Evolutionary conservation across 2,888 invertebrate genomes (phyloP).

Genomic region (Macaria notata): DNA sequence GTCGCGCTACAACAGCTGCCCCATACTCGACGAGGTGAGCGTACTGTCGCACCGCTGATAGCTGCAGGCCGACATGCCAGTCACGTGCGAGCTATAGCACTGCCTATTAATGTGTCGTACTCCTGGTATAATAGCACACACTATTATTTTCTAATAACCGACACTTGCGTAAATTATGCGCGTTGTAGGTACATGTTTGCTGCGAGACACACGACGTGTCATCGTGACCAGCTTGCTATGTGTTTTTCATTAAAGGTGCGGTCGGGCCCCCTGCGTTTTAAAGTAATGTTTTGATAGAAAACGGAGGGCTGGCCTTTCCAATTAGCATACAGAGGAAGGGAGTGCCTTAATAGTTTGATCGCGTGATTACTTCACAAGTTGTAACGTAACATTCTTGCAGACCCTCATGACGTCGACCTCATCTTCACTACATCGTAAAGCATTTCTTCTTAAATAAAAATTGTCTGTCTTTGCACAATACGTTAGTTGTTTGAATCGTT

Average conservation of each 20-base stretch:
- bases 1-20: conserved; percentile 91
- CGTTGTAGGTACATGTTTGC: conserved; percentile 18
- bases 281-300: conserved; percentile 42
- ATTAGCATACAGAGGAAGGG: conserved; percentile 53
- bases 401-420: too few relatives aligned
- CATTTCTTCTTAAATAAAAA: too few relatives aligned
- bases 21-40: conserved; percentile 86
- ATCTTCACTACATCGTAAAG: too few relatives aligned
- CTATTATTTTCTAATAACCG: conserved; percentile 23
- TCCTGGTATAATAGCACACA: conserved; percentile 5
- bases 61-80: conserved; percentile 14
- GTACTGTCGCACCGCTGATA: conserved; percentile 10
- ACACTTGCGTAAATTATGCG: conserved; percentile 7
- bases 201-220: conserved; percentile 5
- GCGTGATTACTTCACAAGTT: conserved; percentile 35
- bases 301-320: conserved; percentile 46
- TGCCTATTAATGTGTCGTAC: conserved; percentile 1
- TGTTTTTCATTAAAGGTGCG: conserved; percentile 45
- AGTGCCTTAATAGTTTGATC: conserved; percentile 44
- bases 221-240: conserved; percentile 18
- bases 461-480: too few relatives aligned
- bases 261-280: conserved; percentile 41
- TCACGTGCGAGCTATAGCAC: conserved; percentile 17
- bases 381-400: too few relatives aligned
- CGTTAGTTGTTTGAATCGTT: too few relatives aligned